Conservation (phyloP, 2,888 invertebrate genomes). For the Andricus curvator region DNA sequence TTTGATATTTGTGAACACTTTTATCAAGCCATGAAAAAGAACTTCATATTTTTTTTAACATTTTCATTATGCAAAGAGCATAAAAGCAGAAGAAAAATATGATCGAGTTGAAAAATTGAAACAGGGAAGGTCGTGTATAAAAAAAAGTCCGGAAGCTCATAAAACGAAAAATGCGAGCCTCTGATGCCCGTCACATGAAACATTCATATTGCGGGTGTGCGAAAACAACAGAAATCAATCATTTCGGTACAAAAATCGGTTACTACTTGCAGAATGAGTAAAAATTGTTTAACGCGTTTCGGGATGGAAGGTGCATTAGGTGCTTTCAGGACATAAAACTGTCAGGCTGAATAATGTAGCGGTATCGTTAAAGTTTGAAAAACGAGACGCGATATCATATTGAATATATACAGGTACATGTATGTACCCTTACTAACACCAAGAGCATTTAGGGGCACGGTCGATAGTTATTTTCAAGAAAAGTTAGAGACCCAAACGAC, state of each 20-base stretch:
- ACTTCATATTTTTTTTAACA: neutral
- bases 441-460: slow-evolving; percentile 1
- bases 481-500: slow-evolving; percentile 12
- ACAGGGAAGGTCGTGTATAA: slow-evolving; percentile 14
- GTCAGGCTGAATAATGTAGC: slow-evolving; percentile 33
- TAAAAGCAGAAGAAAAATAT: slow-evolving; percentile 18
- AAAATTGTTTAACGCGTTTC: slow-evolving; percentile 27
- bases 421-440: neutral
- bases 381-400: slow-evolving; percentile 31
- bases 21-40: too few species aligned
- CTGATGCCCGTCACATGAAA: slow-evolving; percentile 37
- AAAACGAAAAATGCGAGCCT: slow-evolving; percentile 24
- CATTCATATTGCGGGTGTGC: slow-evolving; percentile 34
- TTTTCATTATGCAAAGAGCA: neutral
- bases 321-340: slow-evolving; percentile 36
- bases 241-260: slow-evolving; percentile 35
- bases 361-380: slow-evolving; percentile 30
- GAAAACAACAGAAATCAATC: slow-evolving; percentile 36
- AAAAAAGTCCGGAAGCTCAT: slow-evolving; percentile 35
- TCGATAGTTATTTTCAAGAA: slow-evolving; percentile 28
- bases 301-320: slow-evolving; percentile 29
- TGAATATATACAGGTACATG: slow-evolving; percentile 1
- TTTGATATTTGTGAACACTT: too few species aligned
- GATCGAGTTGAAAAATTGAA: slow-evolving; percentile 27
- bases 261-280: slow-evolving; percentile 33